A percentile compares a stretch with the other conserved stretches of the same genome.
Conservation (phyloP, 2,113 vertebrate genomes). For the Opisthocomus hoazin region DNA sequence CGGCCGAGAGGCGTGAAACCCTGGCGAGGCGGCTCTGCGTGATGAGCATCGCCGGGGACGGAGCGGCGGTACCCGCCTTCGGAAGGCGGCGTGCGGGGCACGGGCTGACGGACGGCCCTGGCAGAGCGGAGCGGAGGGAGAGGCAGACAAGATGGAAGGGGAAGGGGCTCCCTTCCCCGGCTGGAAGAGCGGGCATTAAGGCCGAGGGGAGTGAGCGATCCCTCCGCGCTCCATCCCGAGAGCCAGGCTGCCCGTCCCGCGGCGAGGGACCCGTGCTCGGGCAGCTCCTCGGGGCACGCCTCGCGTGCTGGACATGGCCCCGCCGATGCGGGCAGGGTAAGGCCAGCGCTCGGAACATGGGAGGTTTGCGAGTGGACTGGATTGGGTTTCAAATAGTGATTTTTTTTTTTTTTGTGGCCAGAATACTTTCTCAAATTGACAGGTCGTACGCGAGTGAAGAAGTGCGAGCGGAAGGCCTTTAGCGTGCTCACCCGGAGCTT, state of each 20-base stretch:
- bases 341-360: background rate
- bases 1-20: background rate
- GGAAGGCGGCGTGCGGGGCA: background rate
- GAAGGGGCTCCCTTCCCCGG: background rate
- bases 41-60: rapidly evolving
- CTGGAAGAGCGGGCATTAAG: background rate
- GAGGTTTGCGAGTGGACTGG: rapidly evolving
- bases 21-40: rapidly evolving
- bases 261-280: rapidly evolving
- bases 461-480: too few species aligned
- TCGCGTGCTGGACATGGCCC: background rate
- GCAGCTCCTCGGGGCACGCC: rapidly evolving
- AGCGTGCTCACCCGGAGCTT: background rate
- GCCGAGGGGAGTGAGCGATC: background rate
- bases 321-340: rapidly evolving
- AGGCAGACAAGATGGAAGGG: background rate
- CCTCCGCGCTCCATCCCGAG: too few species aligned
- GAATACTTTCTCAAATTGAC: background rate
- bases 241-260: background rate
- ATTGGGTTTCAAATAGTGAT: background rate
- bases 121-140: background rate
- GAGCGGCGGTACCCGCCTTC: rapidly evolving
- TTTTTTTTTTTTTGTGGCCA: background rate
- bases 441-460: background rate
- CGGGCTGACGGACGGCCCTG: rapidly evolving